Base-by-base conservation (phyloP, 1,140 invertebrate species). In the Anastrepha ludens region DNA sequence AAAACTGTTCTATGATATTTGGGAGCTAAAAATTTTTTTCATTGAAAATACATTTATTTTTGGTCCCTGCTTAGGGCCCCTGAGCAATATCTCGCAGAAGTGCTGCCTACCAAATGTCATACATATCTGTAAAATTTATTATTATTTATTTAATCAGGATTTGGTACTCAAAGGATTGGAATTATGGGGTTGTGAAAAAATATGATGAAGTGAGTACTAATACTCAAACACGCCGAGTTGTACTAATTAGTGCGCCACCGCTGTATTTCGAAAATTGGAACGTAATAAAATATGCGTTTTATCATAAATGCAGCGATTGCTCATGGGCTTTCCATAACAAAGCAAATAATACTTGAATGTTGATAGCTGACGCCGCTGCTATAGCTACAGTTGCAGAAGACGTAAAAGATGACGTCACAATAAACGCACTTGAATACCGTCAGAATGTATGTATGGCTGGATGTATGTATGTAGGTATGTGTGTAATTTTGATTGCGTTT, bases 241-340 rank as follows among this genome's bases (percentile, higher is more conserved):
- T 11, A 55, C 50, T 55, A 55, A 55, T 2, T 8, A 11, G 50
- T 11, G 6, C 11, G 50, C 50, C 11, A 11, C 50, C 11, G 0
- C 50, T 55, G 50, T n/a, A 5, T 62, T 55, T 20, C 47, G 17
- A 81, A 55, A 55, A 81, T 41, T 50, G 47, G 29, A 81, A 58
- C 74, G 74, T n/a, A 81, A 11, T 81, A 81, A 55, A 58, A 29
- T 17, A 55, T 58, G 47, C 44, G 74, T 81, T 50, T 81, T 55
- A 58, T 9, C n/a, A 41, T n/a, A 58, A 81, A 55, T 81, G 74
- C 50, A 81, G 41, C 41, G 44, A 4, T 74, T 47, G 3, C 17
- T 17, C 67, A 15, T 13, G 15, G 1, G 15, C 41, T 47, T 74
- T 17, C 67, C 13, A 20, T 50, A 7, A 81, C 74, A 55, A 29